Evolutionary conservation across 2,797 vertebrate species (phyloP).

Genomic region (Platalea minor): DNA sequence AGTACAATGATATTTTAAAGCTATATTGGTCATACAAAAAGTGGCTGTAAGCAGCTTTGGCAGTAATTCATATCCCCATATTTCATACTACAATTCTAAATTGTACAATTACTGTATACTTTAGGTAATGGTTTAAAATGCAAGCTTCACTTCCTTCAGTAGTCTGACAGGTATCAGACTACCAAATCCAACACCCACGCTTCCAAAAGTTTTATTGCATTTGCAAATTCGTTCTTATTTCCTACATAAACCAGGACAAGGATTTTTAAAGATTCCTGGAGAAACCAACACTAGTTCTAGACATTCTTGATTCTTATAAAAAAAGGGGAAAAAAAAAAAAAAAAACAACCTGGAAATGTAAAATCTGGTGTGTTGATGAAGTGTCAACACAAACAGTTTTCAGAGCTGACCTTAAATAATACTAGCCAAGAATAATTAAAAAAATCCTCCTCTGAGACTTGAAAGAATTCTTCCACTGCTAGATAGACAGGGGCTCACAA

Average conservation of each 20-base stretch:
- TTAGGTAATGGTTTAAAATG: neutral
- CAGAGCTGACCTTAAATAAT: neutral
- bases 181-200: fast-evolving
- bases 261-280: neutral
- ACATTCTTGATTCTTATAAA: neutral
- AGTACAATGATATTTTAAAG: neutral
- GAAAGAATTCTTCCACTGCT: neutral
- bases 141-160: neutral
- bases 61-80: neutral
- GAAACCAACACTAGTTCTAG: neutral
- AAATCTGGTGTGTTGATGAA: neutral
- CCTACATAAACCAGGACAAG: neutral
- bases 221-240: neutral
- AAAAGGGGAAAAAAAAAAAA: fast-evolving
- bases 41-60: neutral
- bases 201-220: neutral
- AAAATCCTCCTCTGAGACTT: neutral
- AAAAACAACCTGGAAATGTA: neutral
- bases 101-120: neutral
- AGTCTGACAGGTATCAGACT: neutral
- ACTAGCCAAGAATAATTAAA: neutral
- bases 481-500: neutral
- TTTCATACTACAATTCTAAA: neutral
- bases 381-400: neutral
- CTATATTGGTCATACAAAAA: neutral